A percentile compares a stretch with the other conserved stretches of the same genome.
Evolutionary conservation across 92 coral and sea anemone species (phyloP).

Genomic region (Nematostella vectensis): DNA sequence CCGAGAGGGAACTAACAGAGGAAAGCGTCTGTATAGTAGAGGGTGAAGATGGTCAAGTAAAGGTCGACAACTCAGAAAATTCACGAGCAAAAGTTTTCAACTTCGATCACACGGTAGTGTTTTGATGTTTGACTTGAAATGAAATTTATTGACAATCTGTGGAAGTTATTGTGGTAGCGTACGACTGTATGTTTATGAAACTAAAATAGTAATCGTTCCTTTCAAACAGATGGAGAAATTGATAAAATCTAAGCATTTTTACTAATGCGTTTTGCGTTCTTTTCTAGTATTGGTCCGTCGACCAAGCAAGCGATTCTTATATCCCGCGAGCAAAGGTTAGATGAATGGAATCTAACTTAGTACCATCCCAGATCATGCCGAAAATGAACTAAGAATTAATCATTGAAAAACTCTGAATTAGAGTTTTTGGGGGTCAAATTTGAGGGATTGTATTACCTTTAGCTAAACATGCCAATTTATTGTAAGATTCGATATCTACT

Average conservation of each 20-base stretch:
- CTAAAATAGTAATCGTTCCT: neutral
- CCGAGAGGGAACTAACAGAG: conserved; percentile 56
- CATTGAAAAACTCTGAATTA: too few species aligned
- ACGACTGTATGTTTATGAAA: neutral
- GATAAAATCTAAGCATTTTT: neutral
- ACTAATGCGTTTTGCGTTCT: neutral
- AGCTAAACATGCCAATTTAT: too few species aligned
- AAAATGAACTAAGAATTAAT: too few species aligned
- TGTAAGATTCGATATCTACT: too few species aligned
- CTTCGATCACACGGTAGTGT: conserved; percentile 86
- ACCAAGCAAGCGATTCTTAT: conserved; percentile 8
- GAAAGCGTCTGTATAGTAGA: conserved; percentile 55
- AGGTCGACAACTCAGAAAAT: conserved; percentile 66
- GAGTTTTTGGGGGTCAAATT: too few species aligned
- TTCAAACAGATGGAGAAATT: neutral
- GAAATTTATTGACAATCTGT: too few species aligned
- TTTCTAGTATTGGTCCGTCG: conserved; percentile 31
- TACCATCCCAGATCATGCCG: too few species aligned
- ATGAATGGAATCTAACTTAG: too few species aligned
- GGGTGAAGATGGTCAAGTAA: conserved; percentile 54
- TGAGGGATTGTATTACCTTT: too few species aligned
- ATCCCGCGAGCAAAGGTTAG: conserved; percentile 30
- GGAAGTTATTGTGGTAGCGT: too few species aligned
- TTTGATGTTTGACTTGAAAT: conserved; percentile 2
- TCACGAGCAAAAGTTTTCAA: conserved; percentile 67